A percentile compares a stretch with the other conserved stretches of the same genome.
These are phyloP conservation scores for Coracias cyanogaster DNA, from an alignment of 2,797 vertebrate species.

Conservation along the genomic window DNA sequence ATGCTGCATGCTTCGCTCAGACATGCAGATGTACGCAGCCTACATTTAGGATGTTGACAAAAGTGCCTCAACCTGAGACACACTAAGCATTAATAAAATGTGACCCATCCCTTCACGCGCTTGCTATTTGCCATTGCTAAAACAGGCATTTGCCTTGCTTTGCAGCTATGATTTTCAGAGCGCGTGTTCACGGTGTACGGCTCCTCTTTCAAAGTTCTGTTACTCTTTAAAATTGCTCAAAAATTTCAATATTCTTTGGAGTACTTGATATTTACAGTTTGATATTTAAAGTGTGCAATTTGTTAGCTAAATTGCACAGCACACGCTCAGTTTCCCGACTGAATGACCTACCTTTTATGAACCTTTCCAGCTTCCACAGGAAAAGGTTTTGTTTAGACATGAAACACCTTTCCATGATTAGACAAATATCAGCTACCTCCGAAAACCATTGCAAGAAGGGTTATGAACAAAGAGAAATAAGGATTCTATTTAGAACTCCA, in stretches of 20 bases:
- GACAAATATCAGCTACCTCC: conserved; percentile 65
- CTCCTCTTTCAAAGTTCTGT: conserved; percentile 47
- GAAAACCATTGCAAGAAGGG: conserved; percentile 29
- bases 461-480: conserved; percentile 61
- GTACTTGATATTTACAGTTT: conserved; percentile 72
- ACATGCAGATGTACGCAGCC: neutral
- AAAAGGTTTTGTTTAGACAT: conserved; percentile 73
- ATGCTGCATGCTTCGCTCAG: neutral
- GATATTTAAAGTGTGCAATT: conserved; percentile 70
- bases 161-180: conserved; percentile 17
- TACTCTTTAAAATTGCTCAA: conserved; percentile 53
- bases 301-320: conserved; percentile 69
- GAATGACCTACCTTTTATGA: conserved; percentile 55
- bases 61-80: neutral
- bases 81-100: conserved; percentile 8
- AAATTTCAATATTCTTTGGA: conserved; percentile 70
- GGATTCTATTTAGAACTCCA: conserved; percentile 54
- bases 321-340: conserved; percentile 32
- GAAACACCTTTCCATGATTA: conserved; percentile 67
- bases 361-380: conserved; percentile 62
- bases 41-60: neutral
- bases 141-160: conserved; percentile 39
- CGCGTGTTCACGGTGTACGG: neutral
- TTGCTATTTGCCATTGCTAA: conserved; percentile 45
- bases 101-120: neutral